A percentile compares a stretch with the other conserved stretches of the same genome.
phyloP scores from a whole-genome alignment of 2,113 vertebrate genomes.

The Piaya cayana region DNA sequence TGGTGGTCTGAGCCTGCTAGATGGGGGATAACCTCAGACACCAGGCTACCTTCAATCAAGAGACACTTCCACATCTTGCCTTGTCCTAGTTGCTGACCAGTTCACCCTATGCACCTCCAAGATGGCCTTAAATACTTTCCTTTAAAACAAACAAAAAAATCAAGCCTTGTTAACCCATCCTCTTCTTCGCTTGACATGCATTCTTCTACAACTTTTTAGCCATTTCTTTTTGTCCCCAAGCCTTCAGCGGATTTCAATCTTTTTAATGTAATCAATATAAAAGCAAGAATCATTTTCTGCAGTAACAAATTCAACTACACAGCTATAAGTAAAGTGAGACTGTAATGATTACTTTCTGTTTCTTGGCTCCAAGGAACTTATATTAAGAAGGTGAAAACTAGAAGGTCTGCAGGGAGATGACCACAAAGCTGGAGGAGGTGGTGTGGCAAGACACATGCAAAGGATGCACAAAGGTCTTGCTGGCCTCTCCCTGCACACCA shows the following conservation, averaged over 20 bases:
- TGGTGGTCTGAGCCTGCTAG: neutral
- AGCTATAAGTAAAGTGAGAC: neutral
- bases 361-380: neutral
- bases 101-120: neutral
- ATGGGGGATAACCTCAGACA: too few species aligned
- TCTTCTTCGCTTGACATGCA: neutral
- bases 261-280: neutral
- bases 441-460: neutral
- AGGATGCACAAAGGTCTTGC: neutral
- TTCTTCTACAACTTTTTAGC: neutral
- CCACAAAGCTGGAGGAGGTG: neutral
- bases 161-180: neutral
- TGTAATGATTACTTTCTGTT: neutral
- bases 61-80: rapidly evolving
- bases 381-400: neutral
- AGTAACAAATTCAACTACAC: neutral
- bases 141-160: neutral
- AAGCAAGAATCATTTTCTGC: neutral
- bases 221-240: too few species aligned
- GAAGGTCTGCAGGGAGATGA: neutral
- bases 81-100: neutral
- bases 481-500: neutral
- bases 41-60: neutral
- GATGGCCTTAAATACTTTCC: neutral
- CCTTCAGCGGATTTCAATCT: neutral